A percentile compares a stretch with the other conserved stretches of the same genome.
Conservation (phyloP, 2,113 vertebrate species). For the Mus musculus region GRCm39 chr1:134805001-134805500, state of each 20-base stretch:
- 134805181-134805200: not conserved
- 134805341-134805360: no score
- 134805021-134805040: not conserved
- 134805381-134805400: no score
- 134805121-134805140: constrained; percentile 3
- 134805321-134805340: no score
- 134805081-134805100: not conserved
- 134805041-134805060: not conserved
- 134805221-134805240: no score
- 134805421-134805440: no score
- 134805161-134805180: not conserved
- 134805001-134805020: not conserved
- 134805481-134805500: not conserved
- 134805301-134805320: no score
- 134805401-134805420: no score
- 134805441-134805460: not conserved
- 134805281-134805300: no score
- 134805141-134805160: not conserved
- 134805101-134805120: not conserved
- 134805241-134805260: not conserved
- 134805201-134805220: not conserved
- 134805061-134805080: not conserved
- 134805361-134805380: no score
- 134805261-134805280: no score
- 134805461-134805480: not conserved